phyloP scores from a whole-genome alignment of 2,797 vertebrate genomes.

The Calcarius lapponicus region DNA sequence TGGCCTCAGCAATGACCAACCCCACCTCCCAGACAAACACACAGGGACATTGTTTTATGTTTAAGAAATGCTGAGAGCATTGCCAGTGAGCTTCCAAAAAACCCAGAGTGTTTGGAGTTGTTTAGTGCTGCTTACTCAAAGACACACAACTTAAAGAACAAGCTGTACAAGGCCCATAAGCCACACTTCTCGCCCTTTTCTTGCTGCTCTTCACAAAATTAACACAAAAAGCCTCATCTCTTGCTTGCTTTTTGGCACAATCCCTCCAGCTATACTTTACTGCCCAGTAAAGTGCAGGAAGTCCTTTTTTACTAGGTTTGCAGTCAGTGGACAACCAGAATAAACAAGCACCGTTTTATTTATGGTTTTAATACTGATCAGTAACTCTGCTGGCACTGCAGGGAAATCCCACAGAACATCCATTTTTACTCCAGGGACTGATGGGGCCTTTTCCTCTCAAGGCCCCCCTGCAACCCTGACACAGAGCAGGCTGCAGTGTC shows the following conservation, averaged over 20 bases:
- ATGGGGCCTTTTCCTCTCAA: background rate
- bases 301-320: background rate
- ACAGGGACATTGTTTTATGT: background rate
- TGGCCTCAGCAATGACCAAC: background rate
- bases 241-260: background rate
- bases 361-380: background rate
- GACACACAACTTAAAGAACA: background rate
- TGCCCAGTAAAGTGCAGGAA: background rate
- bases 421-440: background rate
- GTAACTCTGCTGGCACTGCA: background rate
- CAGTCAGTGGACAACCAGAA: background rate
- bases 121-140: background rate
- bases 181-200: background rate
- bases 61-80: background rate
- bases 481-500: background rate
- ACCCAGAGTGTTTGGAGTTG: background rate
- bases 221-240: background rate
- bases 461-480: background rate
- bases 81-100: background rate
- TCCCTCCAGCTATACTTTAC: background rate
- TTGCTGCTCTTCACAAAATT: background rate
- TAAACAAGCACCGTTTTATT: background rate
- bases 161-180: background rate
- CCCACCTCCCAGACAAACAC: background rate
- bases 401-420: background rate